Evolutionary conservation across 1,140 invertebrate genomes (phyloP), one percentile per base, ranked within the genome.

Genomic region (Lasaia peninsularis): DNA sequence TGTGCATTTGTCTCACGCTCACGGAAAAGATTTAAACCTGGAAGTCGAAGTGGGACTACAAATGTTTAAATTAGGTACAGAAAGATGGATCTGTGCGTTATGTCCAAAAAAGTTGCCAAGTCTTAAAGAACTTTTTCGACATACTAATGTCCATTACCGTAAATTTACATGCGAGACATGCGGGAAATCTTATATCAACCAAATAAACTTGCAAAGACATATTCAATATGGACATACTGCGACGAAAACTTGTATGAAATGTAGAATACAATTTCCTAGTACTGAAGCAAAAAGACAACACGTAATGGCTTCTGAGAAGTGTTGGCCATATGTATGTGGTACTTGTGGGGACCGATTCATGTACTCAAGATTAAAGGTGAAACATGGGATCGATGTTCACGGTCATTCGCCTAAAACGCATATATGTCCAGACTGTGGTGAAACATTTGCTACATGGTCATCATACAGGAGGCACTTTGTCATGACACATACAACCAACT

Each of bases 141-240:
- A 85, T 48, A 85, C 78, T 0, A 69, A 66, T 14, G 64, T 57
- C 7, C 79, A 82, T 33, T 82, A 74, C 24, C 69, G 70, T 12
- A 85, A 77, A 32, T 75, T 71, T 37, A 81, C 75, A 0, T 86
- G 83, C 51, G 79, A 84, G 6, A 65, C 61, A 6, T 86, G 83
- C 49, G 83, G 83, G 0, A 78, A 76, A 48, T 75, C 73, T 0
- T 84, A 78, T 12, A 65, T 73, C 6, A 72, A 70, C 7, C 61
- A 62, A 1, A 71, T 74, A 5, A 75, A 73, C 9, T 33, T 84
- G 11, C 61, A 66, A 0, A 59, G 65, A 0, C 76, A 82, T 14
- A 61, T 69, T 1, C 54, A 66, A 24, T 73, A 58, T 35, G 67
- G 64, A 6, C 70, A 70, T 50, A 71, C 59, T 18, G 52, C 67